These are phyloP conservation scores for Orthonevra nobilis DNA, from an alignment of 2,888 invertebrate species.

Conservation along the genomic window DNA sequence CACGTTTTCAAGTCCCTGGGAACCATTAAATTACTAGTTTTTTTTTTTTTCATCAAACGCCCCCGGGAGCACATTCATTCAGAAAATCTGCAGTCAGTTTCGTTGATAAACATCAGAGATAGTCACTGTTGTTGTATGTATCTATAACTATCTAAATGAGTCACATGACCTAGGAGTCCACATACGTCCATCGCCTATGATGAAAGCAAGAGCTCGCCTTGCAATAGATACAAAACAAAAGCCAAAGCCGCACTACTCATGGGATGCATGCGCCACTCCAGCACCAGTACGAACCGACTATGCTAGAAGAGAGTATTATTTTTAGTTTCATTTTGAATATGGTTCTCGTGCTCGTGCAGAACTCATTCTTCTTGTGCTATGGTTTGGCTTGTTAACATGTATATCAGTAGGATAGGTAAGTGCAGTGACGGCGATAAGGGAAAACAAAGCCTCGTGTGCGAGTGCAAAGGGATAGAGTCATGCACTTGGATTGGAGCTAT, in stretches of 20 bases:
- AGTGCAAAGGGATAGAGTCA: conserved; percentile 1
- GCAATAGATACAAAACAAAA: neutral
- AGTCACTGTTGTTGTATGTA: neutral
- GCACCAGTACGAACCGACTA: neutral
- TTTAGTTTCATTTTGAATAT: conserved; percentile 37
- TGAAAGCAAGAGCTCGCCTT: neutral
- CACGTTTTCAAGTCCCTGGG: too few species aligned
- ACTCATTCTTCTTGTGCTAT: conserved; percentile 19
- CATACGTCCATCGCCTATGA: conserved; percentile 5
- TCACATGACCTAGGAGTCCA: neutral
- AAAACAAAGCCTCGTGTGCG: conserved; percentile 23
- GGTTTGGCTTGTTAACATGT: conserved; percentile 41
- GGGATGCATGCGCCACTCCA: conserved; percentile 18
- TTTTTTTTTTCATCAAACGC: too few species aligned
- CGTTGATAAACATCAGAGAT: neutral
- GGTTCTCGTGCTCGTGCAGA: conserved; percentile 27
- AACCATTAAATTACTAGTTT: too few species aligned
- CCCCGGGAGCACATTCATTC: conserved; percentile 8
- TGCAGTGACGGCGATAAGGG: conserved; percentile 28
- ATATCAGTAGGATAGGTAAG: conserved; percentile 54
- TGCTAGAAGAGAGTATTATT: conserved; percentile 13
- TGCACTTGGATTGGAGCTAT: conserved; percentile 18
- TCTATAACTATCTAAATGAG: conserved; percentile 2
- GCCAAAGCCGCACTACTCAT: conserved; percentile 24
- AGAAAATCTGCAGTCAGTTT: neutral